Conservation (phyloP, 2,797 vertebrate species). For the Pagetopsis macropterus region DNA sequence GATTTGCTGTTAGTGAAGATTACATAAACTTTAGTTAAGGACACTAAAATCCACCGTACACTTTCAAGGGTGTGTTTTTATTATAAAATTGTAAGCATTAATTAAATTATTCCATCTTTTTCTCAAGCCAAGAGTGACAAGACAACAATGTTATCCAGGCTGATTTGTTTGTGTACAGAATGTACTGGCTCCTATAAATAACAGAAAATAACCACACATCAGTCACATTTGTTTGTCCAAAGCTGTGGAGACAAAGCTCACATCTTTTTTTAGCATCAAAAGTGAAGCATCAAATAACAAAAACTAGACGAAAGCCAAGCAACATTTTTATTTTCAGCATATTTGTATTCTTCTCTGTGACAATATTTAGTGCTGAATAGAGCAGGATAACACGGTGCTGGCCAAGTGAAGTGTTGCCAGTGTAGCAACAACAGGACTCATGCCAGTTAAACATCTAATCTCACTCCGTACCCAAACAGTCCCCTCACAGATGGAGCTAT, state of each 20-base stretch:
- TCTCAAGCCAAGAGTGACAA: neutral
- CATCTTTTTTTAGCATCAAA: neutral
- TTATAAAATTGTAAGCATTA: neutral
- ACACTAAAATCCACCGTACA: slow-evolving; percentile 3
- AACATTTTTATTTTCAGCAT: neutral
- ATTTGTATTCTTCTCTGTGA: neutral
- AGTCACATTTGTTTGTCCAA: neutral
- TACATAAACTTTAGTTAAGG: slow-evolving; percentile 38
- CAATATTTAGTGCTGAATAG: neutral
- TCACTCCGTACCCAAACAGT: slow-evolving; percentile 46
- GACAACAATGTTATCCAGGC: neutral
- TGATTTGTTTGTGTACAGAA: neutral
- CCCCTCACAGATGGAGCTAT: slow-evolving; percentile 59
- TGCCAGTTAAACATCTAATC: slow-evolving; percentile 60
- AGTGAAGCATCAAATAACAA: neutral
- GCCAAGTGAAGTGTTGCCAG: slow-evolving; percentile 44
- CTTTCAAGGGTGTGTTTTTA: neutral
- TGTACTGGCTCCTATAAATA: neutral
- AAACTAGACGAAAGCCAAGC: neutral
- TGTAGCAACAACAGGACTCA: slow-evolving; percentile 41
- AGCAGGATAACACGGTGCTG: slow-evolving; percentile 13
- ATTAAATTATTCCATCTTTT: neutral
- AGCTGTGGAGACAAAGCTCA: neutral
- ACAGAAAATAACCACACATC: neutral
- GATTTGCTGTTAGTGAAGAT: slow-evolving; percentile 24